Evolutionary conservation across 2,888 invertebrate genomes (phyloP), one percentile per base, ranked within the genome.

Genomic region (Ctena decussata): DNA sequence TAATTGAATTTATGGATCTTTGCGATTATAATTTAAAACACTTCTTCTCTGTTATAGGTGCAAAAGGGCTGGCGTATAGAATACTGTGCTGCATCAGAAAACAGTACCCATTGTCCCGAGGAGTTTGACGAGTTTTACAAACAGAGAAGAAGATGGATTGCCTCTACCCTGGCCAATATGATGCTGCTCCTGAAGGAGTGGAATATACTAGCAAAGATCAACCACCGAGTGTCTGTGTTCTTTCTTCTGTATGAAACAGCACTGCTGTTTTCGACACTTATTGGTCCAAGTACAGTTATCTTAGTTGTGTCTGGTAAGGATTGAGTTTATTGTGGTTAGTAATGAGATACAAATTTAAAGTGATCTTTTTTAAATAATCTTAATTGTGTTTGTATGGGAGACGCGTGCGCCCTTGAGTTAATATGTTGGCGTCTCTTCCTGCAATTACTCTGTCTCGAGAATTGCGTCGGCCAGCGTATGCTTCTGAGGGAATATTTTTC

Each of bases 51-150:
- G n/a, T 46, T 72, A 1, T 15, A 72, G 72, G 72, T 72, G 27
- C 44, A 72, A 24, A 92, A 92, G 81, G 95, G 95, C 0, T 95
- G 95, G 95, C 80, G 95, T 6, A 93, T 95, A 24, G 95, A 94
- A 76, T 95, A 95, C 83, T 94, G 94, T 80, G 95, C 95, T 0
- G 94, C 94, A 0, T 92, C 94, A 15, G 91, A 91, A 71, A 93
- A 94, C 89, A 89, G 91, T 72, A 95, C 95, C 0, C 92, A 93
- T 78, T 94, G 94, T 82, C 95, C 95, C 0, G 92, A 92, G 60
- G 93, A 94, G 18, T 95, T 94, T 89, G 94, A 94, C 57, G 95
- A 95, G 83, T 95, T 94, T 85, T 95, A 92, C 89, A 95, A 94
- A 85, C 95, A 95, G 79, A 73, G 95, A 41, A 76, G 95, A 15